Evolutionary conservation across 1,140 invertebrate species (phyloP), one percentile per base, ranked within the genome.

Genomic region (Hyles vespertilio): DNA sequence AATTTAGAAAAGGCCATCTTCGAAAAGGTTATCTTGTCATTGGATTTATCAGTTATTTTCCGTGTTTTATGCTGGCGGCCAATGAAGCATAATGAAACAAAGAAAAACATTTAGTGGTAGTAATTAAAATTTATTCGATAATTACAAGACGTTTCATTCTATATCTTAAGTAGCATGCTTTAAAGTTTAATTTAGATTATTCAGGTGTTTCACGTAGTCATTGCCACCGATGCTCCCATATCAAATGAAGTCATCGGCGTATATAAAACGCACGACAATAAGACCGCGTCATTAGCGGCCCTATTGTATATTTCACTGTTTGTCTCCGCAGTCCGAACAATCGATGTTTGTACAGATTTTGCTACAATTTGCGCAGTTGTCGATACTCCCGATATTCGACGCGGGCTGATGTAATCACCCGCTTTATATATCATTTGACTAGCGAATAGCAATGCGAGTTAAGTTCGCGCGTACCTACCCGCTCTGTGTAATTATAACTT

Each of bases 261-360:
- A 66, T 69, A 59, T 63, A 69, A 66, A 70, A 47, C 43, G 8
- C 50, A 58, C 57, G 55, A 72, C 69, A 74, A 79, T 76, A 72
- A 64, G 50, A 59, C 56, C 34, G 59, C 70, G 69, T 77, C 80
- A 77, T 70, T 70, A 76, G 58, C 62, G 62, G 53, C 61, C 59
- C 65, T 67, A 75, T 74, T 72, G 67, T 73, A 80, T 74, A 77
- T 77, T 78, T 72, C 72, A 66, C 71, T 79, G 70, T 81, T 79
- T 74, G 77, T 79, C 69, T 70, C 63, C 63, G 61, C 22, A 22
- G 22, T 22, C 22, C 22, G 7, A 62, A 68, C 66, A 58, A 72
- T 65, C 65, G 56, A 74, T 84, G 70, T 84, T 87, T 86, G 71
- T 75, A 79, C 80, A 86, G 78, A 77, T 79, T 84, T 81, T 63